phyloP scores from a whole-genome alignment of 2,797 vertebrate genomes.

The Brachyrhaphis roseni region DNA sequence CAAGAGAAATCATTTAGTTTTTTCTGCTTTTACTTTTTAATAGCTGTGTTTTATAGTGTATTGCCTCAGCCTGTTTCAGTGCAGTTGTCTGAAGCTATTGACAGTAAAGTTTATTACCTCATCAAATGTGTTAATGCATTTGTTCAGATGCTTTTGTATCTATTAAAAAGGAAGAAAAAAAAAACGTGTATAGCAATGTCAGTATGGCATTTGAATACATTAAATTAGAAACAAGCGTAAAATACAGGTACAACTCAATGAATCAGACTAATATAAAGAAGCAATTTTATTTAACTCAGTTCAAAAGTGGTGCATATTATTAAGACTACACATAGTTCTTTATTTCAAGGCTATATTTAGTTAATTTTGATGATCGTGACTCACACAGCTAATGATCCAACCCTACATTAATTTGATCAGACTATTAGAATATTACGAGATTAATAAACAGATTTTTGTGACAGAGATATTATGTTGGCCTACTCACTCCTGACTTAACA shows the following conservation, averaged over 20 bases:
- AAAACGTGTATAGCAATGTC: background rate
- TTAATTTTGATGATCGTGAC: background rate
- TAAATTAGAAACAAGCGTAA: background rate
- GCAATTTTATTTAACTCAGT: background rate
- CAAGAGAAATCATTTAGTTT: background rate
- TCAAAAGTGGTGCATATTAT: background rate
- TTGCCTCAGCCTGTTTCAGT: background rate
- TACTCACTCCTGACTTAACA: background rate
- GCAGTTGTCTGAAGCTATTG: background rate
- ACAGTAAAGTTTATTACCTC: background rate
- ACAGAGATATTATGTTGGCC: background rate
- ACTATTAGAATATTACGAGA: background rate
- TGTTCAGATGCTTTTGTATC: background rate
- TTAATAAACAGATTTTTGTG: background rate
- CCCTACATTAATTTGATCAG: background rate
- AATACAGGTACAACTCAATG: background rate
- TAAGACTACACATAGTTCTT: background rate
- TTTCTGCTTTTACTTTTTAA: background rate
- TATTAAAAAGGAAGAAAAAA: background rate
- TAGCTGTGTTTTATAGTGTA: background rate
- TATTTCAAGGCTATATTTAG: background rate
- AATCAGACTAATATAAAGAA: background rate
- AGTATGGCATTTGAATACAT: background rate
- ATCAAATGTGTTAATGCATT: background rate
- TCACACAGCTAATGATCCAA: background rate